These are phyloP conservation scores for Limnephilus lunatus DNA, from an alignment of 2,888 invertebrate genomes.

Conservation along the genomic window DNA sequence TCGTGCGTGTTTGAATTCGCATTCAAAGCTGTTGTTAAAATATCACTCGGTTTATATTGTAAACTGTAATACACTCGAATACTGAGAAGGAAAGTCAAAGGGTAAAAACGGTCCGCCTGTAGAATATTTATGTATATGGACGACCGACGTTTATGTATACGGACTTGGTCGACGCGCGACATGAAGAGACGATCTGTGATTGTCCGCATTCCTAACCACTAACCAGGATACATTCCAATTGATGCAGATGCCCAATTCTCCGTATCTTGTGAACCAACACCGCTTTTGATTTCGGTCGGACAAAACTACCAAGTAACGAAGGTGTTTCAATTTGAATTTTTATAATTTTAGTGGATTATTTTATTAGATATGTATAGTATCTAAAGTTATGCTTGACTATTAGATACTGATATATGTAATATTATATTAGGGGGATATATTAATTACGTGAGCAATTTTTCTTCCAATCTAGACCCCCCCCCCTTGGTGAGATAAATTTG, in stretches of 20 bases:
- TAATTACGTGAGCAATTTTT: too few species aligned
- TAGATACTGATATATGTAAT: too few species aligned
- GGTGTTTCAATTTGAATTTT: not conserved
- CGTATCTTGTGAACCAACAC: not conserved
- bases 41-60: not conserved
- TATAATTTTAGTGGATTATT: not conserved
- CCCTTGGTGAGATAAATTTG: too few species aligned
- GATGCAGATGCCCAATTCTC: not conserved
- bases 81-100: not conserved
- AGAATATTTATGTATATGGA: not conserved
- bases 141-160: not conserved
- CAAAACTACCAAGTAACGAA: not conserved
- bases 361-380: not conserved
- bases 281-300: not conserved
- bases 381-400: too few species aligned
- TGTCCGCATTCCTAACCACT: not conserved
- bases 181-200: not conserved
- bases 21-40: too few species aligned
- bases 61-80: not conserved
- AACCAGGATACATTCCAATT: not conserved
- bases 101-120: not conserved
- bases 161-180: not conserved
- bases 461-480: too few species aligned
- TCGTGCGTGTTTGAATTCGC: not conserved
- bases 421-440: too few species aligned